phyloP scores from a whole-genome alignment of 2,113 vertebrate genomes.

The Saguinus midas region DNA sequence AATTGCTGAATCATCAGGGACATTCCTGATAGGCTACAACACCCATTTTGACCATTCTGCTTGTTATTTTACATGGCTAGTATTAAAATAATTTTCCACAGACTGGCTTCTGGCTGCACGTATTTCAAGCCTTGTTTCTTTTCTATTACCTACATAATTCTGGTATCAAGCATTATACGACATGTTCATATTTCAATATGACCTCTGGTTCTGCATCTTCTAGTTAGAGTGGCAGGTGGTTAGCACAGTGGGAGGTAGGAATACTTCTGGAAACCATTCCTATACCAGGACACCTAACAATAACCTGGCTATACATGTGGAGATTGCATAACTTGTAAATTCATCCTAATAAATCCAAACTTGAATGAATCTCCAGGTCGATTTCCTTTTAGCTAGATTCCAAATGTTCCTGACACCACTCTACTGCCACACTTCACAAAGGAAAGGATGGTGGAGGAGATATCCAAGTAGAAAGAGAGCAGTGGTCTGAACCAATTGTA shows the following conservation, averaged over 20 bases:
- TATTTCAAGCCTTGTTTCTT: neutral
- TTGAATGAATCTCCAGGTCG: neutral
- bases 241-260: neutral
- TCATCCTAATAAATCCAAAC: neutral
- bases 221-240: slow-evolving; percentile 3
- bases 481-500: neutral
- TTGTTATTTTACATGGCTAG: slow-evolving; percentile 19
- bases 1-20: neutral
- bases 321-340: neutral
- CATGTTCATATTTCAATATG: neutral
- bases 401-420: neutral
- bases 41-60: neutral
- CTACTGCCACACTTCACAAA: neutral
- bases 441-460: neutral
- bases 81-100: neutral
- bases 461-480: neutral
- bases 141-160: neutral
- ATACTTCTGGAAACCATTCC: slow-evolving; percentile 6
- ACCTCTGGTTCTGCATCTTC: neutral
- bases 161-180: neutral
- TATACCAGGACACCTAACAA: neutral
- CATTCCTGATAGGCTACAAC: neutral
- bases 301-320: neutral
- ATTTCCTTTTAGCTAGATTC: neutral
- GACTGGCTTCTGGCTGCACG: neutral